Base-by-base conservation (phyloP, 2,797 vertebrate genomes). In the Sphenodon punctatus region DNA sequence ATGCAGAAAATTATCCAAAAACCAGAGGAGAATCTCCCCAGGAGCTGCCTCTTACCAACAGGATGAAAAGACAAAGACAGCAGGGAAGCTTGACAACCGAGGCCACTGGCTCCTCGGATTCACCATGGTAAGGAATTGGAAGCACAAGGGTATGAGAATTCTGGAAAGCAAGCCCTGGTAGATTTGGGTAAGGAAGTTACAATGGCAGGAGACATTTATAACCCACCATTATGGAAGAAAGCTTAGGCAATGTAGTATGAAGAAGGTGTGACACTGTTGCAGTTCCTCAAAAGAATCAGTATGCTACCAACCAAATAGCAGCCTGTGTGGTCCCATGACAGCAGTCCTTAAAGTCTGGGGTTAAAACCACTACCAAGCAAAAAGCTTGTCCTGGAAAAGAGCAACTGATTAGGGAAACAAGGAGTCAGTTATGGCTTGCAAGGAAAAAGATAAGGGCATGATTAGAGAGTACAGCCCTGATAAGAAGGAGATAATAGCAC, bases 241-340 rank as follows among this genome's bases (percentile, higher is more conserved):
- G 8, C 83, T 83, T n/a, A 74, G 51, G 56, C 85, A 82, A 88
- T 90, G 79, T 80, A 85, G 80, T 82, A 73, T 90, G 89, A 92
- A 92, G 93, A 93, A 88, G 85, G 80, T 82, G 81, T 83, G 87
- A 90, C 85, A 89, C 84, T n/a, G 85, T 88, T 89, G 82, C 80
- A 80, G 48, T 49, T 90, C 84, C 86, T 91, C 89, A 91, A 89
- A 91, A 87, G 88, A 92, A 78, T 85, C 91, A 89, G 82, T 90
- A 92, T 88, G 71, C 86, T n/a, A 86, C 90, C 85, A 86, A 86
- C 85, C 75, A 88, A 92, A 85, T 78, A 87, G 84, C 82, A 91
- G 89, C 61, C 73, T 83, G 61, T 55, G 42, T 8, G 38, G 66
- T 91, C 89, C 86, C 89, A 86, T 75, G 89, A 87, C 86, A 66